Conservation (phyloP, 2,888 invertebrate genomes). For the Furcula furcula region DNA sequence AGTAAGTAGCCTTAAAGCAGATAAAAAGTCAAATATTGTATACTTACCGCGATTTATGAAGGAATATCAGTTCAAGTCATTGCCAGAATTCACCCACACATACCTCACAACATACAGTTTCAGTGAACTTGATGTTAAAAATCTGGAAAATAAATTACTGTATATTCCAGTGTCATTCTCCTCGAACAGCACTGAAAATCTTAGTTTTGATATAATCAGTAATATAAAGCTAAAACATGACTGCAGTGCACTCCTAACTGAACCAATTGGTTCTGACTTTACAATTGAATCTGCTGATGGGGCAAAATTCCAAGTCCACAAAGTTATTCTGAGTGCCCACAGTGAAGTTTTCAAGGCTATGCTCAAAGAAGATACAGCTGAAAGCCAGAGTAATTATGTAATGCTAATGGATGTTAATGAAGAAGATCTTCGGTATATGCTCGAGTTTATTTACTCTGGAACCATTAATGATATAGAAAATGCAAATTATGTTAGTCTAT, state of each 20-base stretch:
- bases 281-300: conserved; percentile 65
- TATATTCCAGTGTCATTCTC: conserved; percentile 52
- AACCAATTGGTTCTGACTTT: conserved; percentile 65
- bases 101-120: conserved; percentile 59
- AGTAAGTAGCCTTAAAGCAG: conserved; percentile 40
- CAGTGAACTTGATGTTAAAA: conserved; percentile 51
- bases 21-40: conserved; percentile 44
- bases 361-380: conserved; percentile 68
- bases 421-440: conserved; percentile 55
- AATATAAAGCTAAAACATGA: conserved; percentile 50
- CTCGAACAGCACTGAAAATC: conserved; percentile 18
- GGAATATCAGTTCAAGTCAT: conserved; percentile 39
- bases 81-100: conserved; percentile 19
- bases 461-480: conserved; percentile 52
- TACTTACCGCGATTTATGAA: conserved; percentile 42
- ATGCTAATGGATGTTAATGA: conserved; percentile 57
- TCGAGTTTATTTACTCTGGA: conserved; percentile 68
- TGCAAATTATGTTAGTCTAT: conserved; percentile 50
- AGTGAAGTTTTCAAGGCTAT: conserved; percentile 75
- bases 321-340: conserved; percentile 50
- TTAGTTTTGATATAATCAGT: conserved; percentile 33
- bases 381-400: conserved; percentile 61
- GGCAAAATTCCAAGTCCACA: conserved; percentile 59
- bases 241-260: conserved; percentile 48
- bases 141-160: conserved; percentile 51